These are phyloP conservation scores for Papilio dardanus DNA, from an alignment of 1,140 invertebrate species.

Conservation along the genomic window DNA sequence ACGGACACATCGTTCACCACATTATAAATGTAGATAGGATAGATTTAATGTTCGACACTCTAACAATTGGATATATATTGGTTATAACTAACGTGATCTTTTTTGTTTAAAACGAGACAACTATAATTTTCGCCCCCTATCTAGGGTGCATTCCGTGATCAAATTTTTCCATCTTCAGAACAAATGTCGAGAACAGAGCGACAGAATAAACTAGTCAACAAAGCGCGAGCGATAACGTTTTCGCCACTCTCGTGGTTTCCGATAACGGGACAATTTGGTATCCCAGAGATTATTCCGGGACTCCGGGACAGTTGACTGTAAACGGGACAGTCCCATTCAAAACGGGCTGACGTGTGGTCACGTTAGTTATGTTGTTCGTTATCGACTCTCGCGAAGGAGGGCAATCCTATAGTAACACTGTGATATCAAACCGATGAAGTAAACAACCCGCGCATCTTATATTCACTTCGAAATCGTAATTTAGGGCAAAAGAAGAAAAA, in stretches of 20 bases:
- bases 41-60: constrained; percentile 39
- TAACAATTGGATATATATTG: constrained; percentile 26
- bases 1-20: constrained; percentile 40
- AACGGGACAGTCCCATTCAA: too few relatives aligned
- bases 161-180: neutral
- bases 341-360: too few relatives aligned
- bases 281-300: neutral
- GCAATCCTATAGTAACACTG: constrained; percentile 34
- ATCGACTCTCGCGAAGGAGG: neutral
- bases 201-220: too few relatives aligned
- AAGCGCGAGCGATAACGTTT: too few relatives aligned
- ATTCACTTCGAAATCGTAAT: constrained; percentile 32
- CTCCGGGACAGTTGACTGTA: too few relatives aligned
- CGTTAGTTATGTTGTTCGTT: neutral
- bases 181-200: too few relatives aligned
- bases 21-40: constrained; percentile 45
- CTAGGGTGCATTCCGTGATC: constrained; percentile 4
- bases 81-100: neutral
- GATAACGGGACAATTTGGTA: too few relatives aligned
- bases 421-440: constrained; percentile 32
- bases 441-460: constrained; percentile 31
- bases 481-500: too few relatives aligned
- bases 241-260: too few relatives aligned
- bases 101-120: constrained; percentile 38
- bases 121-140: too few relatives aligned